These are phyloP conservation scores for Choloepus hoffmanni DNA, from an alignment of 2,113 vertebrate genomes.

Conservation along the genomic window DNA sequence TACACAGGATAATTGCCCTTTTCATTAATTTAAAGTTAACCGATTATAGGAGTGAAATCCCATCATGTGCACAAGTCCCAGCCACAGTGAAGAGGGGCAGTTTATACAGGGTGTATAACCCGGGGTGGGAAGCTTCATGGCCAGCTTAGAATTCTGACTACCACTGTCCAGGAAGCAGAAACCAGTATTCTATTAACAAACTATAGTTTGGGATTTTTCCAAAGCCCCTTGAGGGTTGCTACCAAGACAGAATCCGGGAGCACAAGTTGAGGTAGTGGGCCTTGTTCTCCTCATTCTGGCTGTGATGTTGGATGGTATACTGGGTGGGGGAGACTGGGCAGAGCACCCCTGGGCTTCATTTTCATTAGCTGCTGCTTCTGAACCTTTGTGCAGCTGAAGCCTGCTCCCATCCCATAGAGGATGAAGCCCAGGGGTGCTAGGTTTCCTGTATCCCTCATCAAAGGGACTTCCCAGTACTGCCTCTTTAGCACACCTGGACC, in stretches of 20 bases:
- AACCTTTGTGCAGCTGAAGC: not conserved
- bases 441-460: not conserved
- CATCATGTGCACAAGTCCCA: not conserved
- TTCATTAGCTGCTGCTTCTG: not conserved
- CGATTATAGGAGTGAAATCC: not conserved
- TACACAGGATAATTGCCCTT: not conserved
- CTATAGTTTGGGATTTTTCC: not conserved
- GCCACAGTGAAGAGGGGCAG: not conserved
- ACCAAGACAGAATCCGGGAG: not conserved
- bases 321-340: rapidly evolving
- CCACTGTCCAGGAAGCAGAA: not conserved
- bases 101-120: not conserved
- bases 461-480: not conserved
- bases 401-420: too few relatives aligned
- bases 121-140: not conserved
- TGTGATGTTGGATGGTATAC: not conserved
- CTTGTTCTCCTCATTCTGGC: not conserved
- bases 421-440: not conserved
- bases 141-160: not conserved
- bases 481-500: not conserved
- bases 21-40: not conserved
- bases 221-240: not conserved
- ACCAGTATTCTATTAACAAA: not conserved
- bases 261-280: not conserved
- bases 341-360: not conserved